Conservation (phyloP, 2,888 invertebrate species). For the Timema podura region DNA sequence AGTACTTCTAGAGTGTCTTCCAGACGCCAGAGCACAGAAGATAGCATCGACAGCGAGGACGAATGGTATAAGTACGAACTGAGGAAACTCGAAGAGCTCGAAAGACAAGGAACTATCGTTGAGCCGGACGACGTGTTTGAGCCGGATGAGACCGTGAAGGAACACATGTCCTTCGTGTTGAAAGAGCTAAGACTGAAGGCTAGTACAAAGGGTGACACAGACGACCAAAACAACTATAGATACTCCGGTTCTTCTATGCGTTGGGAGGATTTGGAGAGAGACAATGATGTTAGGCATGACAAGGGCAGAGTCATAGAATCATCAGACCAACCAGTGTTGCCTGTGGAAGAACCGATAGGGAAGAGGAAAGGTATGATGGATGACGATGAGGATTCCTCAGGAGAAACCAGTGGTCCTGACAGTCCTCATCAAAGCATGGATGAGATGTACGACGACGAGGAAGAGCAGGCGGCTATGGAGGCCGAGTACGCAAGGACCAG, state of each 20-base stretch:
- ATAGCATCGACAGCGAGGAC: slow-evolving; percentile 89
- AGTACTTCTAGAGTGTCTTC: slow-evolving; percentile 83
- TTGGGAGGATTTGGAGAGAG: slow-evolving; percentile 28
- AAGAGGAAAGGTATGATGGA: slow-evolving; percentile 19
- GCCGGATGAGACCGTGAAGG: slow-evolving; percentile 66
- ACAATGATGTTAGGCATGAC: slow-evolving; percentile 34
- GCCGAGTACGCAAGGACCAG: slow-evolving; percentile 39
- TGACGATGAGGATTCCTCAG: slow-evolving; percentile 56
- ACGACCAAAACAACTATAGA: slow-evolving; percentile 35
- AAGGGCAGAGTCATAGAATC: slow-evolving; percentile 26
- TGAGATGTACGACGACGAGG: slow-evolving; percentile 61
- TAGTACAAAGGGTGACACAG: slow-evolving; percentile 43
- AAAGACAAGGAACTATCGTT: slow-evolving; percentile 64
- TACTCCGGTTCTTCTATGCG: slow-evolving; percentile 16
- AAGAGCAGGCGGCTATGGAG: slow-evolving; percentile 30
- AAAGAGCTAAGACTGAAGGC: slow-evolving; percentile 71
- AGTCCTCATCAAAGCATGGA: slow-evolving; percentile 74
- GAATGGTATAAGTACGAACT: slow-evolving; percentile 91
- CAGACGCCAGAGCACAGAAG: slow-evolving; percentile 84
- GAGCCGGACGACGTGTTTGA: slow-evolving; percentile 50
- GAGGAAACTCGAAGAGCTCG: slow-evolving; percentile 80
- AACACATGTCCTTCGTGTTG: slow-evolving; percentile 75
- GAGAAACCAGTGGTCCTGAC: slow-evolving; percentile 85
- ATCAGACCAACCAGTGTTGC: not conserved
- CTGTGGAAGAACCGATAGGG: slow-evolving; percentile 7